Conservation (phyloP, 2,113 vertebrate species). For the Eudorcas thomsonii region DNA sequence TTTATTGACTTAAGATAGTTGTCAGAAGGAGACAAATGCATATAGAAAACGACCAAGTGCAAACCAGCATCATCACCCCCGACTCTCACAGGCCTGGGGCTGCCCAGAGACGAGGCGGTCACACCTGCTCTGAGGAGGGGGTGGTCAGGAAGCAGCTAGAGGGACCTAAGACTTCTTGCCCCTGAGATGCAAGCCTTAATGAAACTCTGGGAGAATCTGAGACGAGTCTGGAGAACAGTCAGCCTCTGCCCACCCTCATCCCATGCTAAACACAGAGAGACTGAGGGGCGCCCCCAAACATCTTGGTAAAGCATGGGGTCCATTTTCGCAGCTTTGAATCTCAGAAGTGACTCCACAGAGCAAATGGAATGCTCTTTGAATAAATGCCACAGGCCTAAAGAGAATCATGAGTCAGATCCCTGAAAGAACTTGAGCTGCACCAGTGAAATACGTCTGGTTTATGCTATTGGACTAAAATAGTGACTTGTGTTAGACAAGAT, state of each 20-base stretch:
- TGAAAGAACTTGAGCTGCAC: slow-evolving; percentile 30
- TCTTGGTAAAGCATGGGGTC: neutral
- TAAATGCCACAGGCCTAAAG: slow-evolving; percentile 41
- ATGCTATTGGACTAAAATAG: slow-evolving; percentile 55
- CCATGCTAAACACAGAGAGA: neutral
- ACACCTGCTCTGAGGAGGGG: neutral
- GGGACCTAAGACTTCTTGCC: neutral
- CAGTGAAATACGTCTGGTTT: slow-evolving; percentile 63
- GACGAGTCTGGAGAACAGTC: slow-evolving; percentile 22
- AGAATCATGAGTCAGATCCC: slow-evolving; percentile 40
- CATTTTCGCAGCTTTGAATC: neutral
- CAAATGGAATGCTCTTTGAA: slow-evolving; percentile 52
- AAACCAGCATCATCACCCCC: neutral
- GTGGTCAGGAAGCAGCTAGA: neutral
- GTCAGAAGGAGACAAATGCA: neutral
- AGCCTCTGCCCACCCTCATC: neutral
- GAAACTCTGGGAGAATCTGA: neutral
- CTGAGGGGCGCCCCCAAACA: neutral
- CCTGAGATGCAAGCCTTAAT: neutral
- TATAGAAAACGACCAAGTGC: neutral
- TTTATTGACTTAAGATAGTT: neutral
- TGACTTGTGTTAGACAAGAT: slow-evolving; percentile 65
- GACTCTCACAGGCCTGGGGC: neutral
- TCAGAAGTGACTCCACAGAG: slow-evolving; percentile 22
- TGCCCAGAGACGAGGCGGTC: neutral